A percentile compares a stretch with the other conserved stretches of the same genome.
Conservation (phyloP, 2,113 vertebrate species). For the Archilochus colubris region DNA sequence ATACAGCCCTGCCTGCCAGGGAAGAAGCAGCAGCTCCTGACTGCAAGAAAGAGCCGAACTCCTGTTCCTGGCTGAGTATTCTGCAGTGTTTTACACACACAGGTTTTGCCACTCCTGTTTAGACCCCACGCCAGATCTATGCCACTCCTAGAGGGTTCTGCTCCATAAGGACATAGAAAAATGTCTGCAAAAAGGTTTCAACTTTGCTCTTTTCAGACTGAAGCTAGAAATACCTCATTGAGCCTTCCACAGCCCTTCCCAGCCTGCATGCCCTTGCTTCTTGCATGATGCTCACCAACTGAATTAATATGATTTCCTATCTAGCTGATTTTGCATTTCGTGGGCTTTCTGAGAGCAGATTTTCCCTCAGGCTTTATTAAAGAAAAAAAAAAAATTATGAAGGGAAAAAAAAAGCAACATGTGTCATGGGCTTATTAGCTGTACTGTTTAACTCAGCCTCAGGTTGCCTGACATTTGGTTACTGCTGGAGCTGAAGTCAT, state of each 20-base stretch:
- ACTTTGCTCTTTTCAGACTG: background rate
- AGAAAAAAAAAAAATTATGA: background rate
- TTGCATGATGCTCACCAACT: background rate
- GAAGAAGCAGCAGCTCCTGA: background rate
- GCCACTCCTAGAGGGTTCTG: background rate
- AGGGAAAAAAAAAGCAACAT: background rate
- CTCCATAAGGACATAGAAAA: background rate
- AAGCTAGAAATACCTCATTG: rapidly evolving
- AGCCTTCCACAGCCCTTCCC: background rate
- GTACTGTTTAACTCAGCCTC: background rate
- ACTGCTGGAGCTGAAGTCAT: background rate
- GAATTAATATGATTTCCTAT: background rate
- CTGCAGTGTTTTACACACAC: background rate
- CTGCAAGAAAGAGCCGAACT: background rate
- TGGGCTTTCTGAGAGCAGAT: background rate
- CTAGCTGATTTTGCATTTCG: background rate
- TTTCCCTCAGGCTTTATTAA: background rate
- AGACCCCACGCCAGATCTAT: rapidly evolving
- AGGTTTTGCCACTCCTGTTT: background rate
- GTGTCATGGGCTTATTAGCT: background rate
- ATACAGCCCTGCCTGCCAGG: background rate
- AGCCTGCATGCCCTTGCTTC: background rate
- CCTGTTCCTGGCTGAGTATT: background rate
- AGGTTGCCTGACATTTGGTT: background rate
- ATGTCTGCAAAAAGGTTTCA: background rate